Evolutionary conservation across 2,113 vertebrate species (phyloP).

Genomic region (Engystomops pustulosus): DNA sequence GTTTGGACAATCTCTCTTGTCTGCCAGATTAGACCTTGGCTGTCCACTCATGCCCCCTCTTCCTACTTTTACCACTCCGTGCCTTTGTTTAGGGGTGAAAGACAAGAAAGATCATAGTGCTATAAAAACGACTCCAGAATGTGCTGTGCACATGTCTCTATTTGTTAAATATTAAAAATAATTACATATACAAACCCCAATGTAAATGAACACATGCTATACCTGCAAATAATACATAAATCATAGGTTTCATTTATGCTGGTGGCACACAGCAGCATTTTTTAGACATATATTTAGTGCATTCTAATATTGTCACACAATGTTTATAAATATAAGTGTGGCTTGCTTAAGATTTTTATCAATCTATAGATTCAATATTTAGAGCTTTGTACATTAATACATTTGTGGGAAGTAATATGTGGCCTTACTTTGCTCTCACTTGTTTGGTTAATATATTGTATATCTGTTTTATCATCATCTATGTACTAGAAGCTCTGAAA

Average conservation of each 20-base stretch:
- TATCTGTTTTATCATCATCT: background rate
- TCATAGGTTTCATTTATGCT: too few species aligned
- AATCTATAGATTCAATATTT: too few species aligned
- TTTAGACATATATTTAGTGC: too few species aligned
- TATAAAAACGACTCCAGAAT: conserved; percentile 57
- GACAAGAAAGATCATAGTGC: conserved; percentile 61
- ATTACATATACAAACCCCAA: background rate
- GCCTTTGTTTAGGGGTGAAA: conserved; percentile 69
- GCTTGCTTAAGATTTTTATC: too few species aligned
- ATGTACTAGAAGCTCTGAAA: too few species aligned
- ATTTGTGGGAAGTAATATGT: too few species aligned
- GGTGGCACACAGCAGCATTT: too few species aligned
- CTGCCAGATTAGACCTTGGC: conserved; percentile 52
- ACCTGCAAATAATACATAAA: conserved; percentile 12
- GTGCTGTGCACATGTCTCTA: background rate
- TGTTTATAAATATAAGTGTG: too few species aligned
- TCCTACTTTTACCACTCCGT: conserved; percentile 58
- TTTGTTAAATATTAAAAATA: conserved; percentile 21
- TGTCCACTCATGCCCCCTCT: conserved; percentile 54
- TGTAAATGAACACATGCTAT: background rate
- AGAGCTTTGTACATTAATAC: too few species aligned
- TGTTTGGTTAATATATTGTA: too few species aligned
- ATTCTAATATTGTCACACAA: too few species aligned
- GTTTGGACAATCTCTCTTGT: conserved; percentile 69
- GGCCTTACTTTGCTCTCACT: too few species aligned